Conservation (phyloP, 2,888 invertebrate species). For the Drosophila fungiperda region DNA sequence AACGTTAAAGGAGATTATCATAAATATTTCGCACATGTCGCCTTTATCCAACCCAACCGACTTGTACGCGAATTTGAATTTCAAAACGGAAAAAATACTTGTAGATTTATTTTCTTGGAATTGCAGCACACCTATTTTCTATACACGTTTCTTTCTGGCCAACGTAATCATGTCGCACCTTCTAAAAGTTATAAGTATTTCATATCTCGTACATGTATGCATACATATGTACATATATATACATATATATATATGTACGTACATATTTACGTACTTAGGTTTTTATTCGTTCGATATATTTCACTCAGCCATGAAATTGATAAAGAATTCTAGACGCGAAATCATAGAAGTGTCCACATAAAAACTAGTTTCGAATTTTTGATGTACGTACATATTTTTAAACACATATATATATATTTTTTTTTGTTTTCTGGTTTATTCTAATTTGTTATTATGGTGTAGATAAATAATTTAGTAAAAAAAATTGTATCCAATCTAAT, state of each 20-base stretch:
- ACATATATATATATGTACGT: slow-evolving; percentile 5
- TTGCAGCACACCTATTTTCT: slow-evolving; percentile 63
- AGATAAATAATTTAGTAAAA: not conserved
- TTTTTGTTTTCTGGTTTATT: not conserved
- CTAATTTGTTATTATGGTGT: not conserved
- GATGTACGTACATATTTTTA: slow-evolving; percentile 11
- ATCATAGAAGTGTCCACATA: not conserved
- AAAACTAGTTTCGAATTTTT: slow-evolving; percentile 58
- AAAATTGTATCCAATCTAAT: not conserved
- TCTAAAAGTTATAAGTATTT: slow-evolving; percentile 14
- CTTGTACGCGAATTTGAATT: slow-evolving; percentile 47
- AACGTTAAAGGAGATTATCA: not conserved
- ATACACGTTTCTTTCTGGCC: slow-evolving; percentile 26
- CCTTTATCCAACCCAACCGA: slow-evolving; percentile 19
- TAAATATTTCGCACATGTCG: not conserved
- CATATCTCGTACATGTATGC: not conserved
- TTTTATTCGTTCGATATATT: slow-evolving; percentile 25
- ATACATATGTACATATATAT: not conserved
- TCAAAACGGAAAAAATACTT: slow-evolving; percentile 12
- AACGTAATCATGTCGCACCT: slow-evolving; percentile 63
- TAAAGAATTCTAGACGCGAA: slow-evolving; percentile 51
- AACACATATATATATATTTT: not conserved
- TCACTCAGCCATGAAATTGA: slow-evolving; percentile 49
- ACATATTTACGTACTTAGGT: slow-evolving; percentile 11
- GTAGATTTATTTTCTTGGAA: slow-evolving; percentile 52